Percentiles rank a stretch among this genome's conserved stretches.
Conservation (phyloP, 2,888 invertebrate genomes). For the Pristionchus maxplancki region DNA sequence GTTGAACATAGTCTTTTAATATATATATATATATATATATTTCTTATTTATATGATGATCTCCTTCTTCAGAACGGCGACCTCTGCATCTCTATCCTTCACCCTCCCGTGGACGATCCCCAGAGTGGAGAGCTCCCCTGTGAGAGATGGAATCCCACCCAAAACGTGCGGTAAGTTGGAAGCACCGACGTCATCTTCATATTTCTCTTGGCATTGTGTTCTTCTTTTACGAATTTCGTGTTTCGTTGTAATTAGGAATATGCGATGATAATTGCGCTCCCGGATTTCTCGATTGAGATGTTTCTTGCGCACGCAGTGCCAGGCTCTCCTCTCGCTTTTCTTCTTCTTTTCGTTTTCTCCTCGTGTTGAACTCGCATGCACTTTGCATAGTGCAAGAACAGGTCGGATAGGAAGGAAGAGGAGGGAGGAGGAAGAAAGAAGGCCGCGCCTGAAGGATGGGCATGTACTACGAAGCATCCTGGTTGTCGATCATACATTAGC, state of each 20-base stretch:
- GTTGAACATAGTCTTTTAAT: background rate
- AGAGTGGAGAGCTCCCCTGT: slow-evolving; percentile 97
- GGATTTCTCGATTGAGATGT: background rate
- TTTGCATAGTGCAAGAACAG: slow-evolving; percentile 46
- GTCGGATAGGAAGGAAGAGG: background rate
- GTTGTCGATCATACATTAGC: background rate
- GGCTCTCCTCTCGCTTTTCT: background rate
- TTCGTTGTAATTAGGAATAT: background rate
- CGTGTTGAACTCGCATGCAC: slow-evolving; percentile 35
- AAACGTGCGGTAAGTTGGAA: slow-evolving; percentile 84
- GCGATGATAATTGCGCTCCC: background rate
- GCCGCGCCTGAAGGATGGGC: background rate
- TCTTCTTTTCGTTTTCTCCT: slow-evolving; percentile 27
- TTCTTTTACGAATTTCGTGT: no score
- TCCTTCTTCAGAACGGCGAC: slow-evolving; percentile 90
- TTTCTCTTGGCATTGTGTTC: background rate
- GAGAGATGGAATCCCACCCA: slow-evolving; percentile 99
- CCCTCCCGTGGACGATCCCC: slow-evolving; percentile 98
- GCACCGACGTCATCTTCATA: background rate
- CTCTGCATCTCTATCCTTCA: slow-evolving; percentile 99
- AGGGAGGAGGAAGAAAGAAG: background rate
- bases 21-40: background rate
- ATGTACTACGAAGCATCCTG: background rate
- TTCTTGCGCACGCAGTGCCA: slow-evolving; percentile 6
- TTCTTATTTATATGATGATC: background rate